A percentile compares a stretch with the other conserved stretches of the same genome.
Evolutionary conservation across 92 coral and sea anemone species (phyloP).

Genomic region (Epizoanthus stellaris): DNA sequence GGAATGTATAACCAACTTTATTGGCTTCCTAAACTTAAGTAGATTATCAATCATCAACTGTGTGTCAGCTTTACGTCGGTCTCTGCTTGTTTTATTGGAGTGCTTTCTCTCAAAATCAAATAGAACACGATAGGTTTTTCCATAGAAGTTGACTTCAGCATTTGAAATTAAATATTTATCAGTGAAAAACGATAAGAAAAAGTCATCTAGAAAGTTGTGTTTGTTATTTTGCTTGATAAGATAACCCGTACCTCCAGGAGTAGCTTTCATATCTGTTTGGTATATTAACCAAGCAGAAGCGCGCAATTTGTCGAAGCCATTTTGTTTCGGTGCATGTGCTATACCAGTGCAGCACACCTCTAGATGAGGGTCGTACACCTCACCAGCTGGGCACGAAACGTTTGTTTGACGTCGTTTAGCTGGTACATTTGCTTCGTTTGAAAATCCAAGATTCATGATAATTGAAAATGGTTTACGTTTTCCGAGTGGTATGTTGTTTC

Average conservation of each 20-base stretch:
- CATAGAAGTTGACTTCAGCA: neutral
- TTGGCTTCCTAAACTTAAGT: neutral
- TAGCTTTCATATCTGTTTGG: neutral
- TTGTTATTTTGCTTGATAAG: neutral
- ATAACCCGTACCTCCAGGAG: neutral
- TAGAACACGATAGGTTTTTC: neutral
- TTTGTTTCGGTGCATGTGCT: neutral
- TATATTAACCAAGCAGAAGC: neutral
- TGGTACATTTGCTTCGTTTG: neutral
- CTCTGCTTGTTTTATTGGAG: neutral
- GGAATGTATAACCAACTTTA: neutral
- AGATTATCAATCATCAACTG: neutral
- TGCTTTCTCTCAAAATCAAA: neutral
- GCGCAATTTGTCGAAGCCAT: neutral
- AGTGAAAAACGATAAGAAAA: neutral
- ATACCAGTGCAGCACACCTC: neutral
- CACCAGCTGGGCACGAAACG: neutral
- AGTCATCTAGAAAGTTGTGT: neutral
- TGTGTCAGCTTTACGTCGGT: neutral
- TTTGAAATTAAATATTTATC: neutral
- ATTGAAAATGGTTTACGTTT: constrained; percentile 13
- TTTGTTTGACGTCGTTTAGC: neutral
- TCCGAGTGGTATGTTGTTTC: too few relatives aligned
- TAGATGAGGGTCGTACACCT: neutral
- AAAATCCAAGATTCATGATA: neutral